Conservation (phyloP, 2,888 invertebrate species). For the Zaprionus lineosus region DNA sequence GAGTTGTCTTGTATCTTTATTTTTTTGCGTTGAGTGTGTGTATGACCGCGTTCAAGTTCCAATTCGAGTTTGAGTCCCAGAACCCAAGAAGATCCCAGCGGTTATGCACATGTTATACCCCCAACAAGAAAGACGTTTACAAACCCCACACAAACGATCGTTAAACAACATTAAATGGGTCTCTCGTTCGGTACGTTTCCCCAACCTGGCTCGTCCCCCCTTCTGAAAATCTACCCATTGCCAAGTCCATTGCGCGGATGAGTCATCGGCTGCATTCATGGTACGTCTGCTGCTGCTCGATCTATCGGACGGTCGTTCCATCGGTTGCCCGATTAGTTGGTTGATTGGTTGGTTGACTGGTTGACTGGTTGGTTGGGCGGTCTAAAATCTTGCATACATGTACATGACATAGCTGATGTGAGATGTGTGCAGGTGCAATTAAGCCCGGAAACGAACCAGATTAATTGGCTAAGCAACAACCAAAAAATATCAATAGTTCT, state of each 20-base stretch:
- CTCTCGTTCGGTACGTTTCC: slow-evolving; percentile 48
- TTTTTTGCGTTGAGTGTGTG: slow-evolving; percentile 68
- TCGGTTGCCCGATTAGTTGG: slow-evolving; percentile 9
- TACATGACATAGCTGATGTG: no score
- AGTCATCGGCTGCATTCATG: slow-evolving; percentile 42
- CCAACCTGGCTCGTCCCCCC: not conserved
- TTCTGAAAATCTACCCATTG: not conserved
- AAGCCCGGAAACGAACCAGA: no score
- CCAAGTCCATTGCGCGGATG: slow-evolving; percentile 40
- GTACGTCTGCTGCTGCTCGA: no score
- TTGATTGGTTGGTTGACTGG: slow-evolving; percentile 3
- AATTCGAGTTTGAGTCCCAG: slow-evolving; percentile 27
- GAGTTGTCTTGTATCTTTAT: slow-evolving; percentile 50
- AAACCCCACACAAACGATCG: slow-evolving; percentile 64
- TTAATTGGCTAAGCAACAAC: no score
- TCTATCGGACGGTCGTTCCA: slow-evolving; percentile 30
- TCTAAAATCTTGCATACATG: no score
- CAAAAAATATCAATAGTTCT: no score
- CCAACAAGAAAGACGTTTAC: slow-evolving; percentile 34
- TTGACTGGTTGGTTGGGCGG: no score
- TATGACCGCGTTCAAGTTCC: slow-evolving; percentile 6
- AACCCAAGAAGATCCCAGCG: slow-evolving; percentile 47
- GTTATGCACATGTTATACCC: slow-evolving; percentile 71
- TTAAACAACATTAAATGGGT: slow-evolving; percentile 77
- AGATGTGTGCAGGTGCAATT: no score